Base-by-base conservation (phyloP, 2,888 invertebrate species). In the Scrobipalpa costella region DNA sequence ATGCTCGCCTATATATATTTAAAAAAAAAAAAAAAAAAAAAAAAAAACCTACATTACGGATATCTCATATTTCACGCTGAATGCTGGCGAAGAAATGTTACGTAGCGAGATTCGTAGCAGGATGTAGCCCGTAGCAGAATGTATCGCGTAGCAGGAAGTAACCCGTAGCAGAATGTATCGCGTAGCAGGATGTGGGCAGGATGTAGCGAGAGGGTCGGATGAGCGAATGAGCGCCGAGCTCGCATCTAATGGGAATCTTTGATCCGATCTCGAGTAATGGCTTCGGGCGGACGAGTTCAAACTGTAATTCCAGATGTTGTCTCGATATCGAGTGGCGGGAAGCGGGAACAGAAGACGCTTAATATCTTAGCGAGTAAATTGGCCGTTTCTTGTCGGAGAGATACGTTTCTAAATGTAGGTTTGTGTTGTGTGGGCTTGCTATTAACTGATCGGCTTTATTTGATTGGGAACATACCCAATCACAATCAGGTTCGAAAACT, bases 221-320 rank as follows among this genome's bases (percentile, higher is more conserved):
- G 15, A 11, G n/a, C 34, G 44, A 11, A 13, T 15, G 17, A 47
- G 21, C 52, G 44, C 40, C 44, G 59, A 15, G 9, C 27, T 38
- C 17, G 49, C 15, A 49, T 50, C 61, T 61, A 61, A 61, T 49
- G 44, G 38, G 38, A 61, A 52, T 61, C 61, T 61, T 52, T 61
- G 61, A 61, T 61, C 61, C 61, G 52, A 61, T 50, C 61, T 50
- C 19, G 50, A 19, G 50, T 52, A 52, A 61, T 52, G 17, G 61
- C 61, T 52, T 36, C 38, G 34, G 11, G 19, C 58, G 44, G 58
- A 27, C 38, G 61, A 38, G 50, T 50, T 61, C 52, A 52, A 61
- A 38, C 52, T 52, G 61, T 61, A 61, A 61, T n/a, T 61, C 27
- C 21, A 58, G 58, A 58, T 58, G 58, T 33, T 57, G 36, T 15